These are phyloP conservation scores for Platycnemis pennipes DNA, from an alignment of 2,888 invertebrate genomes.

Conservation along the genomic window DNA sequence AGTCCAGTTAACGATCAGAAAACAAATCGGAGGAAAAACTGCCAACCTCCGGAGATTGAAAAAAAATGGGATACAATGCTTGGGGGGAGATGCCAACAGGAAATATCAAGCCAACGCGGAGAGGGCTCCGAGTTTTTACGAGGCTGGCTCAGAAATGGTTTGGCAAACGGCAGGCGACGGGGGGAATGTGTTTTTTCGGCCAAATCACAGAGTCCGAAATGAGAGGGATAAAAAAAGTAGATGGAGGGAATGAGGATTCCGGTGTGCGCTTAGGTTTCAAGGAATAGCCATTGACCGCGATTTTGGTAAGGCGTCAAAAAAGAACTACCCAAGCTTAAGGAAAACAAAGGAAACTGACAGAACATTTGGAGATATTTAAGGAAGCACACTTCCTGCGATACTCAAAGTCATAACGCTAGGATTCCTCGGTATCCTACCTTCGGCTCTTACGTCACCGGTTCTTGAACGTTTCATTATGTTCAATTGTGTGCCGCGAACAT, in stretches of 20 bases:
- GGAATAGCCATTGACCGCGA: background rate
- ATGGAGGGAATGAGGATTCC: background rate
- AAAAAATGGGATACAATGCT: background rate
- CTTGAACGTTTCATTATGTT: background rate
- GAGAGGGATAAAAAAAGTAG: background rate
- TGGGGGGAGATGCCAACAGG: conserved; percentile 19
- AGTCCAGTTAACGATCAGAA: background rate
- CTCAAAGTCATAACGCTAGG: background rate
- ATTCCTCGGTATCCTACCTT: background rate
- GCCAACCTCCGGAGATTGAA: background rate
- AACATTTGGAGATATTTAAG: background rate
- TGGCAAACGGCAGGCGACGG: conserved; percentile 30
- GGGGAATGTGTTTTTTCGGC: background rate
- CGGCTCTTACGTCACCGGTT: background rate
- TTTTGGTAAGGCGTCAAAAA: background rate
- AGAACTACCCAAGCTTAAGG: background rate
- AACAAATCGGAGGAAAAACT: background rate
- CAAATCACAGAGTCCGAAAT: background rate
- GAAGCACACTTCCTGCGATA: background rate
- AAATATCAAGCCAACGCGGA: background rate
- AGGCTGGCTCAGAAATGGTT: background rate
- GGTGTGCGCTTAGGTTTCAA: background rate
- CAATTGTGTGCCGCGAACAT: too few species aligned
- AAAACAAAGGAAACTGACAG: background rate
- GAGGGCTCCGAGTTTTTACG: conserved; percentile 18